Percentiles rank a stretch among this genome's conserved stretches.
Evolutionary conservation across 1,140 invertebrate genomes (phyloP).

Genomic region (Dinoponera quadriceps): DNA sequence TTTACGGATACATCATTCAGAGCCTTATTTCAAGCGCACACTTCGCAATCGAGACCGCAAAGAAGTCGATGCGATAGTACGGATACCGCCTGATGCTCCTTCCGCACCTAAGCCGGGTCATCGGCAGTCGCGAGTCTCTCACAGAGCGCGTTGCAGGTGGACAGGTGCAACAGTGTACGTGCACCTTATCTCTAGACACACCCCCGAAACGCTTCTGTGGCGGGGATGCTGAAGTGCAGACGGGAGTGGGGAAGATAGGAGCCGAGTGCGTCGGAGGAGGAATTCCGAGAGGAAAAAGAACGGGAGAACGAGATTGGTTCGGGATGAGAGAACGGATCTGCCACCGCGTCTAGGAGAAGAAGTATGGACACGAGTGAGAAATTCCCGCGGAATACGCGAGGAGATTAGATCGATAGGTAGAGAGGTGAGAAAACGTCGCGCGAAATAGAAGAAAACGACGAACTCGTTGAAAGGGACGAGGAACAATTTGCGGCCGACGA

Average conservation of each 20-base stretch:
- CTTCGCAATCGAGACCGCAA: background rate
- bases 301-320: background rate
- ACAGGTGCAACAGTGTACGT: slow-evolving; percentile 65
- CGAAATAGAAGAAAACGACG: slow-evolving; percentile 32
- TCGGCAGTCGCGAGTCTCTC: slow-evolving; percentile 16
- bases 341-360: background rate
- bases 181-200: slow-evolving; percentile 76
- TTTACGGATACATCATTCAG: background rate
- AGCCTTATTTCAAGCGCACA: background rate
- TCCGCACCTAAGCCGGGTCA: slow-evolving; percentile 15
- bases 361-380: slow-evolving; percentile 5
- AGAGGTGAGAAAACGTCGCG: slow-evolving; percentile 4
- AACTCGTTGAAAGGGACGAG: background rate
- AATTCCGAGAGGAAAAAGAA: slow-evolving; percentile 31
- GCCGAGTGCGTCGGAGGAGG: slow-evolving; percentile 4
- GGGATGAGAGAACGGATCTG: slow-evolving; percentile 21
- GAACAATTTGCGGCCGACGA: background rate
- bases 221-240: background rate
- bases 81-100: slow-evolving; percentile 47
- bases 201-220: slow-evolving; percentile 44
- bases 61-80: slow-evolving; percentile 16
- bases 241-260: slow-evolving; percentile 9
- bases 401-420: background rate
- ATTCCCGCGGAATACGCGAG: background rate
- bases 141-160: slow-evolving; percentile 47